Conservation (phyloP, 2,797 vertebrate genomes). For the Myotis daubentonii region DNA sequence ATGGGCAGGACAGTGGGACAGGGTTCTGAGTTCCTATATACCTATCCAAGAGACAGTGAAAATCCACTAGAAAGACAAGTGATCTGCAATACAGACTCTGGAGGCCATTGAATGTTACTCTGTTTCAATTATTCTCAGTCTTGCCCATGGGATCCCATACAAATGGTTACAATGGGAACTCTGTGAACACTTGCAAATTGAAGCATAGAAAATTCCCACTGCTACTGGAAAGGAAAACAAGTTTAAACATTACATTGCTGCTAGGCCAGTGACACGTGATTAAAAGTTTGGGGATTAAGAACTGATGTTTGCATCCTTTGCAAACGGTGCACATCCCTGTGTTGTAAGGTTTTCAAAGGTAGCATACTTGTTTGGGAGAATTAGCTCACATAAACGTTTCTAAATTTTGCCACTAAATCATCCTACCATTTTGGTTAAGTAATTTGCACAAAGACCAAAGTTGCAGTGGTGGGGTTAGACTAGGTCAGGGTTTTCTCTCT, state of each 20-base stretch:
- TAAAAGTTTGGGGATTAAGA: not conserved
- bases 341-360: constrained; percentile 26
- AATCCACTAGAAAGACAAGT: not conserved
- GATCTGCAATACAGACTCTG: not conserved
- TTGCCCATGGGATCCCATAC: not conserved
- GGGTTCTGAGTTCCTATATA: not conserved
- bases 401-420: constrained; percentile 33
- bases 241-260: not conserved
- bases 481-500: constrained; percentile 78
- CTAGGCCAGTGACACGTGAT: not conserved
- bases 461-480: constrained; percentile 69
- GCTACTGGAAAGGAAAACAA: not conserved
- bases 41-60: not conserved
- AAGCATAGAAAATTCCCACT: not conserved
- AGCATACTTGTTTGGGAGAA: not conserved
- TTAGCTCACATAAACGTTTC: not conserved
- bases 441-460: constrained; percentile 81
- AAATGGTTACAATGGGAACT: not conserved
- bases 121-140: not conserved
- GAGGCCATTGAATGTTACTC: not conserved
- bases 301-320: not conserved
- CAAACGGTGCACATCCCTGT: not conserved
- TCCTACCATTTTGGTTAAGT: not conserved
- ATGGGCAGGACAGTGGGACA: not conserved
- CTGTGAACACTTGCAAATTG: not conserved